phyloP scores from a whole-genome alignment of 2,113 vertebrate genomes.

The Entomyzon cyanotis region DNA sequence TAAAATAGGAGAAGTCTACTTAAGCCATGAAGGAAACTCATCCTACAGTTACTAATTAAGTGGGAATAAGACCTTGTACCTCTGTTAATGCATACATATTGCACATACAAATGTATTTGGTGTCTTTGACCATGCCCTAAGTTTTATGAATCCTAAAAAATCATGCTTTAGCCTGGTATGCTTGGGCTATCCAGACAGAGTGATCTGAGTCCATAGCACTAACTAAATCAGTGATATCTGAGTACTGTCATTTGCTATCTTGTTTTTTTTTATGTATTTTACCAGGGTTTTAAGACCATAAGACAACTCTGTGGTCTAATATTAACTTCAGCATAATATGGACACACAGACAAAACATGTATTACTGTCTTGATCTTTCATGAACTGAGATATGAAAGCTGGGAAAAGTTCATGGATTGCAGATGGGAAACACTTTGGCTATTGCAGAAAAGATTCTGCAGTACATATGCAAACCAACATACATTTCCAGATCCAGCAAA shows the following conservation, averaged over 20 bases:
- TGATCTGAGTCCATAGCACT: neutral
- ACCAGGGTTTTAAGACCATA: neutral
- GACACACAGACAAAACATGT: no score
- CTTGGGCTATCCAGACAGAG: neutral
- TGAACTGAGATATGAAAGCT: neutral
- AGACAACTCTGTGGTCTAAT: neutral
- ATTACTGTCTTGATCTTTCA: neutral
- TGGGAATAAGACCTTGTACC: neutral
- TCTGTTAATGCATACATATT: neutral
- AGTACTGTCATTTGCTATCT: neutral
- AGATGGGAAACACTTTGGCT: neutral
- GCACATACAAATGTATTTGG: neutral
- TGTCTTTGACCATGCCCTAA: neutral
- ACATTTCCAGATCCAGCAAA: neutral
- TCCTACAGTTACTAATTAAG: neutral
- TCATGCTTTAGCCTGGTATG: neutral
- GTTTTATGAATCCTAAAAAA: neutral
- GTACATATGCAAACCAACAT: neutral
- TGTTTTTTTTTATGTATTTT: neutral
- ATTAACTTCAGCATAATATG: neutral
- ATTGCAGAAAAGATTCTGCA: neutral
- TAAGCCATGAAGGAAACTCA: neutral
- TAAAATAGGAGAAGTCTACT: neutral
- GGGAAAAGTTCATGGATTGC: neutral
- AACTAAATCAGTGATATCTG: neutral